Evolutionary conservation across 1,140 invertebrate species (phyloP).

Genomic region (Drosophila tsacasi): DNA sequence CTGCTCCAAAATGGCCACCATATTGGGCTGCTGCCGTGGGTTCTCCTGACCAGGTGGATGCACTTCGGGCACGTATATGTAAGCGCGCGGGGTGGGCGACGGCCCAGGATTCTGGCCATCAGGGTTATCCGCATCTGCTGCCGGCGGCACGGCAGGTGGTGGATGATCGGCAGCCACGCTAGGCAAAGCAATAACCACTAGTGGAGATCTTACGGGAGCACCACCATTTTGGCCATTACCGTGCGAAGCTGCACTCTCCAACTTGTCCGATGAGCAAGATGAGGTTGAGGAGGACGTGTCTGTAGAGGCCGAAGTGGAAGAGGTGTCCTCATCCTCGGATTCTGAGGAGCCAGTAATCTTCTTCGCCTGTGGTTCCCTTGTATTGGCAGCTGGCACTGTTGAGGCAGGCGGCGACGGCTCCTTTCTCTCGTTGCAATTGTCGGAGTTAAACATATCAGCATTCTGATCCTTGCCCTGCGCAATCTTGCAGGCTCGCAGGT

Average conservation of each 20-base stretch:
- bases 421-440: conserved; percentile 60
- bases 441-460: conserved; percentile 40
- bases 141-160: conserved; percentile 22
- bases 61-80: conserved; percentile 52
- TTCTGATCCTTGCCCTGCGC: conserved; percentile 36
- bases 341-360: conserved; percentile 32
- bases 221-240: conserved; percentile 45
- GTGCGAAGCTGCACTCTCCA: conserved; percentile 27
- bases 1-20: conserved; percentile 56
- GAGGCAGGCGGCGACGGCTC: conserved; percentile 1
- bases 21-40: conserved; percentile 21
- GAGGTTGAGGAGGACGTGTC: conserved; percentile 37
- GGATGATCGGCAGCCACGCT: conserved; percentile 20
- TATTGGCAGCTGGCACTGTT: conserved; percentile 4
- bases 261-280: conserved; percentile 68
- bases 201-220: conserved; percentile 31
- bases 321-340: conserved; percentile 70
- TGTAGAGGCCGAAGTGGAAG: conserved; percentile 59
- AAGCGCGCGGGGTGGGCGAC: conserved; percentile 43
- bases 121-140: conserved; percentile 27
- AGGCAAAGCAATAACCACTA: conserved; percentile 62
- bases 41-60: conserved; percentile 30
- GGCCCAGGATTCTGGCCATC: conserved; percentile 12
- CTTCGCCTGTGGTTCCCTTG: neutral
- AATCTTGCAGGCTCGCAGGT: conserved; percentile 53